A percentile compares a stretch with the other conserved stretches of the same genome.
Conservation (phyloP, 2,797 vertebrate species). For the Esox lucius region DNA sequence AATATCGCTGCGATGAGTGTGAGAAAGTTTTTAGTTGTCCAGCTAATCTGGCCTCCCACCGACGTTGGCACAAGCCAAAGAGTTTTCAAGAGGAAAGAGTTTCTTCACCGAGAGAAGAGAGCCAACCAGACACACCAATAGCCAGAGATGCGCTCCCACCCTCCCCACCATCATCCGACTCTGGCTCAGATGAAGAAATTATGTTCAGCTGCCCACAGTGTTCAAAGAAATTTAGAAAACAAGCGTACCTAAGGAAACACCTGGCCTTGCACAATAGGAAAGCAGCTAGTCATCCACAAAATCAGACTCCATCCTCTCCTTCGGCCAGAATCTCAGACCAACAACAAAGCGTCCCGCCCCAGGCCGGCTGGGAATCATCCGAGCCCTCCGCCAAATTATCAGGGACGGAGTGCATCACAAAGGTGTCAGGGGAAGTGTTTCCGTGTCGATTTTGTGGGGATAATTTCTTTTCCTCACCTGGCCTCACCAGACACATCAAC, state of each 20-base stretch:
- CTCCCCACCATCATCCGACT: slow-evolving; percentile 36
- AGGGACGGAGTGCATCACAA: background rate
- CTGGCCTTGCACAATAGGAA: slow-evolving; percentile 54
- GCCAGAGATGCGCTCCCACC: slow-evolving; percentile 4
- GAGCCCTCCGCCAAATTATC: slow-evolving; percentile 6
- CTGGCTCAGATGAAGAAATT: slow-evolving; percentile 46
- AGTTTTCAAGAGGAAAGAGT: slow-evolving; percentile 16
- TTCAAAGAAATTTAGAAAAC: slow-evolving; percentile 53
- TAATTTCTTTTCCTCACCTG: slow-evolving; percentile 51
- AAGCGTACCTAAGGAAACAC: slow-evolving; percentile 61
- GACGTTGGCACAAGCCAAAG: slow-evolving; percentile 66
- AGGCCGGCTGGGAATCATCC: slow-evolving; percentile 18
- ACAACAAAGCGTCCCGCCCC: background rate
- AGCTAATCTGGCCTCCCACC: slow-evolving; percentile 67
- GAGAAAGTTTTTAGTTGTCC: slow-evolving; percentile 70
- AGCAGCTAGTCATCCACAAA: slow-evolving; percentile 25
- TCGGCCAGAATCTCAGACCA: slow-evolving; percentile 1
- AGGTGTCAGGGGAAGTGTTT: slow-evolving; percentile 25
- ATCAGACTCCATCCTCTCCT: slow-evolving; percentile 4
- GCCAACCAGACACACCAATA: slow-evolving; percentile 14
- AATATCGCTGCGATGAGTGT: slow-evolving; percentile 68
- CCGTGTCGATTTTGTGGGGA: slow-evolving; percentile 49
- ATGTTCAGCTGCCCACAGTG: slow-evolving; percentile 55
- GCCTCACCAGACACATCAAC: slow-evolving; percentile 55
- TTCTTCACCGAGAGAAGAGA: slow-evolving; percentile 21